Percentiles rank a stretch among this genome's conserved stretches.
Evolutionary conservation across 2,888 invertebrate genomes (phyloP).

Genomic region (Cenopis cana): DNA sequence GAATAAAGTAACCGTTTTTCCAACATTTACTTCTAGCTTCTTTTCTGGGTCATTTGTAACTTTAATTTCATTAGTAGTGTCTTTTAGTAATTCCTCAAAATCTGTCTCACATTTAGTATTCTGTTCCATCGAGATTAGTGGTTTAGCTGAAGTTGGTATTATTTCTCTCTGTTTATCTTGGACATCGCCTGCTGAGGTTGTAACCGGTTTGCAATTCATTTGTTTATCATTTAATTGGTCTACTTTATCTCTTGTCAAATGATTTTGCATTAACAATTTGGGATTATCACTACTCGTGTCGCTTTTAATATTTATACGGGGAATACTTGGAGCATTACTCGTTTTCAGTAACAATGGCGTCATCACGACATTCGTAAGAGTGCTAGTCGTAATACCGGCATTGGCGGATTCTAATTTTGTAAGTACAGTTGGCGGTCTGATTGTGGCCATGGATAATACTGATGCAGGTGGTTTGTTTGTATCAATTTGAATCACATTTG

Average conservation of each 20-base stretch:
- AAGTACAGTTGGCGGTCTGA: slow-evolving; percentile 68
- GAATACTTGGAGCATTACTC: slow-evolving; percentile 55
- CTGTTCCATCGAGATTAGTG: slow-evolving; percentile 52
- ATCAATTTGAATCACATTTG: slow-evolving; percentile 71
- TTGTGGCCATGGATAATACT: slow-evolving; percentile 72
- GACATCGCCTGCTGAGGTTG: slow-evolving; percentile 48
- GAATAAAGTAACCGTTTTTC: slow-evolving; percentile 67
- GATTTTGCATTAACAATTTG: slow-evolving; percentile 50
- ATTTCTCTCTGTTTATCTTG: slow-evolving; percentile 55
- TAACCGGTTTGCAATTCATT: slow-evolving; percentile 44
- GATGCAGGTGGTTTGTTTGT: slow-evolving; percentile 68
- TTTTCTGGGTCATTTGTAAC: slow-evolving; percentile 74
- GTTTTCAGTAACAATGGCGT: slow-evolving; percentile 74
- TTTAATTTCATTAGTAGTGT: slow-evolving; percentile 81
- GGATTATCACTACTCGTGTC: slow-evolving; percentile 58
- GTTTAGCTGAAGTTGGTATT: slow-evolving; percentile 47
- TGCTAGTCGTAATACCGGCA: slow-evolving; percentile 62
- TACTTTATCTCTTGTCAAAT: slow-evolving; percentile 49
- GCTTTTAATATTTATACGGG: slow-evolving; percentile 62
- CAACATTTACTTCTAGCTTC: slow-evolving; percentile 75
- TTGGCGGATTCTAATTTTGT: slow-evolving; percentile 68
- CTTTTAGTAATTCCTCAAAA: slow-evolving; percentile 81
- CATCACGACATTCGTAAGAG: slow-evolving; percentile 68
- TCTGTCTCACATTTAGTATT: slow-evolving; percentile 76
- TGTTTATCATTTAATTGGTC: slow-evolving; percentile 50